Evolutionary conservation across 2,797 vertebrate species (phyloP), one percentile per base, ranked within the genome.

Genomic region (Hydrolagus colliei): DNA sequence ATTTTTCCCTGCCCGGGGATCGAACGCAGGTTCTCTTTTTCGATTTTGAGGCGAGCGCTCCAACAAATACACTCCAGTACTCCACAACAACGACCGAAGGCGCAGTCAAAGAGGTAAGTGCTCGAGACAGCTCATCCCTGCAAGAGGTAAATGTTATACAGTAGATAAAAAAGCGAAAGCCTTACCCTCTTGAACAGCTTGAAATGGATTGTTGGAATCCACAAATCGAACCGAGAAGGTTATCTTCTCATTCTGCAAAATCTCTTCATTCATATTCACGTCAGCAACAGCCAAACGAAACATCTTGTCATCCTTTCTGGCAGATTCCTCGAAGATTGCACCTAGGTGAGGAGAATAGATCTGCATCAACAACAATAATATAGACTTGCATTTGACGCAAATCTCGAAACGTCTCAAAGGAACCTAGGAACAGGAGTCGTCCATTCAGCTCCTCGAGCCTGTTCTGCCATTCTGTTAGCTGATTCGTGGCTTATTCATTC

Each of bases 291-390:
- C 79, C 41, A 82, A 84, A 20, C 79, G 79, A 84, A 84, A 84
- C 79, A 84, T 84, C 68, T 82, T 84, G 63, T 84, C 79, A 84
- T 84, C 79, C 65, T 84, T 84, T 84, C 79, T 84, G 4, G 79
- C 79, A 52, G 79, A 35, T 20, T 84, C 79, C 65, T 84, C 79
- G 41, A 84, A 84, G 68, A 84, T 84, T 71, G 79, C 79, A n/a
- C 79, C 79, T 84, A 63, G 41, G 67, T 27, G 14, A 71, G 9
- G 79, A 41, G 68, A 67, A 68, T 35, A 84, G 27, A 80, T 52
- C n/a, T 16, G 41, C 32, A 68, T 20, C 11, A 84, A 4, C 27
- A 27, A 52, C 41, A 52, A 52, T 52, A 52, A 52, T 11, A 84
- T 67, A 20, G 12, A 20, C 9, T 82, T 20, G 14, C 18, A 32